Conservation (phyloP, 2,113 vertebrate genomes). For the Pristiophorus japonicus region DNA sequence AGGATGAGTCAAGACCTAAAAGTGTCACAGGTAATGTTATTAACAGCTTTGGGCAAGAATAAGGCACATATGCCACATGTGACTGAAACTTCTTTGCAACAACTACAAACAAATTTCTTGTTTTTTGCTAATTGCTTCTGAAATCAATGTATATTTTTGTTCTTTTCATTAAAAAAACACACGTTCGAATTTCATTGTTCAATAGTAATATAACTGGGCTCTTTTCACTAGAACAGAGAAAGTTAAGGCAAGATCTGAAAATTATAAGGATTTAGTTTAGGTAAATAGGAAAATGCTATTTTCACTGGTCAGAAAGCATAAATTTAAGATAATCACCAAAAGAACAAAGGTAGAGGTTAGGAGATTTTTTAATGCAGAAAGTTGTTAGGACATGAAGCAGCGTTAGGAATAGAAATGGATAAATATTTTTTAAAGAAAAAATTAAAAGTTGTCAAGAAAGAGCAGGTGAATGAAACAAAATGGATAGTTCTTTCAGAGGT, state of each 20-base stretch:
- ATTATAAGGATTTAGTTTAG: neutral
- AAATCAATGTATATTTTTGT: neutral
- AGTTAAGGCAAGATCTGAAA: neutral
- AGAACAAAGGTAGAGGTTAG: neutral
- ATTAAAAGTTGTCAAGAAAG: neutral
- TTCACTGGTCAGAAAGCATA: neutral
- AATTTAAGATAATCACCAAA: neutral
- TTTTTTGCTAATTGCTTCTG: neutral
- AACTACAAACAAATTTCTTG: neutral
- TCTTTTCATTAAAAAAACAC: neutral
- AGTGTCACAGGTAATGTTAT: constrained; percentile 41
- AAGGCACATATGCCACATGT: neutral
- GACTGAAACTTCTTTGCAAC: neutral
- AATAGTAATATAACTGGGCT: neutral
- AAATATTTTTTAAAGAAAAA: neutral
- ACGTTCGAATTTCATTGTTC: neutral
- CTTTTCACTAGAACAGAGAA: neutral
- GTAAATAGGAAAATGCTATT: too few species aligned
- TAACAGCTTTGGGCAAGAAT: neutral
- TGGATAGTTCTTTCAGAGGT: neutral
- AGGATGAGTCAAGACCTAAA: constrained; percentile 38
- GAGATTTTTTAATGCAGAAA: neutral
- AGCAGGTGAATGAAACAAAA: neutral
- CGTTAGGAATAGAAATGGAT: neutral
- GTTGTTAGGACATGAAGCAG: neutral